Base-by-base conservation (phyloP, 2,797 vertebrate genomes). In the Sebastes umbrosus region DNA sequence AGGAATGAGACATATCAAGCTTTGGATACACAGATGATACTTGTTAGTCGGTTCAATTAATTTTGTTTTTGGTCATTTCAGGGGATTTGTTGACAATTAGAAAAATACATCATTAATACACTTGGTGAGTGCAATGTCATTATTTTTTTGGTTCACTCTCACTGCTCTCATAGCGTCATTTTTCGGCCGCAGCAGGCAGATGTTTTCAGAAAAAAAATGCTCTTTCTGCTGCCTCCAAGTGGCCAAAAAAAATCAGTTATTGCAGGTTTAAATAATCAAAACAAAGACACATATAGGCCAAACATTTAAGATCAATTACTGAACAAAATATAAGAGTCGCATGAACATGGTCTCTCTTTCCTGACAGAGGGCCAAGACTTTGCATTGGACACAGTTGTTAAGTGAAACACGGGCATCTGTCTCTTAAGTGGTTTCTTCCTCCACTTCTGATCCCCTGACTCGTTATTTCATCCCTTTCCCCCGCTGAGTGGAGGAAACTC, bases 301-400 rank as follows among this genome's bases (percentile, higher is more conserved):
- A 84, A n/a, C n/a, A 73, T 52, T 67, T 18, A 13, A 39, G 66
- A 55, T 88, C 73, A 77, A 57, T 59, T 25, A 27, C 31, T n/a
- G 64, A 79, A 27, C 9, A 54, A 74, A 16, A 32, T 55, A 25
- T 58, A 55, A 7, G 11, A 46, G 60, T 46, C 58, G 39, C 55
- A 46, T 50, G 54, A 75, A 66, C 57, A 13, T 0, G 11, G n/a
- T 50, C 46, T 50, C 43, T 22, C 32, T 63, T 29, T 73, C 66
- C 74, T 31, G 62, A 75, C 69, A 73, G 69, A 64, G 11, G 36
- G 27, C 72, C 31, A 1, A 55, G 77, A 73, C 64, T 36, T 65
- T 25, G 24, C 69, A 90, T 88, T 92, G 73, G 94, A 91, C 90
- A 92, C 93, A 81, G 86, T 80, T 90, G 85, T 92, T 88, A 91